These are phyloP conservation scores for Ictalurus punctatus DNA, from an alignment of 2,113 vertebrate species.

Conservation along the genomic window DNA sequence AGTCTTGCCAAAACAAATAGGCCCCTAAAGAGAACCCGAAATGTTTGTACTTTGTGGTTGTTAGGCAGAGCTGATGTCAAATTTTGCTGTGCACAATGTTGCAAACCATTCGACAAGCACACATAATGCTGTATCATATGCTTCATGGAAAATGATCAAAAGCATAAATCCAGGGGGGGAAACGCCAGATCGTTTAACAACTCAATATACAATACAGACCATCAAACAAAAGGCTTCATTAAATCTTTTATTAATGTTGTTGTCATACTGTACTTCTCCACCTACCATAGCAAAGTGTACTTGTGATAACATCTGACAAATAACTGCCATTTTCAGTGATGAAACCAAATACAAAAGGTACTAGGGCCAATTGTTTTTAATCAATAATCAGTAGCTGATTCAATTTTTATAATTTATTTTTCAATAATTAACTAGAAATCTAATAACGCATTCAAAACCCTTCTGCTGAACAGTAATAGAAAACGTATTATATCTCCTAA, in stretches of 20 bases:
- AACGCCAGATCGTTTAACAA: not conserved
- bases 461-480: not conserved
- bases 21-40: constrained; percentile 51
- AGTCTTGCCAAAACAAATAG: constrained; percentile 47
- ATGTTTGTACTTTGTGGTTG: constrained; percentile 36
- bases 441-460: not conserved
- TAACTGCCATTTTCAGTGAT: not conserved
- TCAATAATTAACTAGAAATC: not conserved
- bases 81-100: not conserved
- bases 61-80: constrained; percentile 6
- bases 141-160: constrained; percentile 7
- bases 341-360: not conserved
- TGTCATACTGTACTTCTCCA: not conserved
- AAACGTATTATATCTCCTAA: not conserved
- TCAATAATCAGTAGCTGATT: not conserved
- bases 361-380: not conserved
- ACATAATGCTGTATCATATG: not conserved
- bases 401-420: no score
- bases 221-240: not conserved
- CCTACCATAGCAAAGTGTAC: not conserved
- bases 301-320: not conserved
- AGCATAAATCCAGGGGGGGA: not conserved
- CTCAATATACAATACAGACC: not conserved
- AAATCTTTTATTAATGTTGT: constrained; percentile 23
- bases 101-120: not conserved